phyloP scores from a whole-genome alignment of 2,888 invertebrate species.

The Trichopoda pennipes region DNA sequence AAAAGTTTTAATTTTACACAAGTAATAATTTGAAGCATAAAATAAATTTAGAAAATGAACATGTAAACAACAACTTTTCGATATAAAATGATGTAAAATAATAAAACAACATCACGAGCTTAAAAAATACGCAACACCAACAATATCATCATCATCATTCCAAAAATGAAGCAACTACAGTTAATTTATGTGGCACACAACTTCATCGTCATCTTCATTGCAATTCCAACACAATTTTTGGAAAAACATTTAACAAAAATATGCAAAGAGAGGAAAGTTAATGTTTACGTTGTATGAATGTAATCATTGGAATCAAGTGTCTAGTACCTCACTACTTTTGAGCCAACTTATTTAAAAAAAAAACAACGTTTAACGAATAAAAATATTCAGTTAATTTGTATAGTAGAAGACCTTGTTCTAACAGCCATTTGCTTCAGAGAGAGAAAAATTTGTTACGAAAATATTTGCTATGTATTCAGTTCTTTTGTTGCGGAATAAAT shows the following conservation, averaged over 20 bases:
- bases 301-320: constrained; percentile 1
- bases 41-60: constrained; percentile 20
- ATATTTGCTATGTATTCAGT: neutral
- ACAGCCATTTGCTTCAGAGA: neutral
- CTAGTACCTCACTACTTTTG: neutral
- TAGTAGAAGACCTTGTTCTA: neutral
- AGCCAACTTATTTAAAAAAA: neutral
- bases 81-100: constrained; percentile 35
- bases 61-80: constrained; percentile 38
- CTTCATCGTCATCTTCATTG: neutral
- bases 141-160: neutral
- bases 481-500: no score
- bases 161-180: neutral
- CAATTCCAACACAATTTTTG: constrained; percentile 1
- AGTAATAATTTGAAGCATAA: constrained; percentile 33
- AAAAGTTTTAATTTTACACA: constrained; percentile 28
- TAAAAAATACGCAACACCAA: constrained; percentile 6
- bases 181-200: neutral
- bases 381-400: neutral
- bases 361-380: neutral
- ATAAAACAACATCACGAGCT: constrained; percentile 33
- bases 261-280: constrained; percentile 9
- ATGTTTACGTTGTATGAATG: constrained; percentile 11
- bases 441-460: neutral
- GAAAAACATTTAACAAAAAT: constrained; percentile 10